These are phyloP conservation scores for Pantala flavescens DNA, from an alignment of 1,140 invertebrate genomes.

Conservation along the genomic window DNA sequence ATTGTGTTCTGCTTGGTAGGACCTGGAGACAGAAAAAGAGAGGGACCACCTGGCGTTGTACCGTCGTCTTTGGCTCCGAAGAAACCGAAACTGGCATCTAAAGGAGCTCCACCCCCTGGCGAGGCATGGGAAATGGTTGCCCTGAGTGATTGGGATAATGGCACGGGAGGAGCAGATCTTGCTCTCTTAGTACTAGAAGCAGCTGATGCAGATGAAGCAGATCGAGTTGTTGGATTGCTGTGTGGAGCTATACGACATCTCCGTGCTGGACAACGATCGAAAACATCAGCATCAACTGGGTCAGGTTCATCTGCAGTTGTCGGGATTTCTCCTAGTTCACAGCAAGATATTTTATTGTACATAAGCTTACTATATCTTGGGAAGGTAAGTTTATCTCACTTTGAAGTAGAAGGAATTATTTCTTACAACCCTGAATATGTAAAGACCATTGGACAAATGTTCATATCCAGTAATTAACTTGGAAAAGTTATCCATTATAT, in stretches of 20 bases:
- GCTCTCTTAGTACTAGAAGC: constrained; percentile 37
- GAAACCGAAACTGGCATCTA: neutral
- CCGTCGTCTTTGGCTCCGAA: constrained; percentile 52
- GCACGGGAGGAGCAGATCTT: neutral
- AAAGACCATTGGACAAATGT: too few relatives aligned
- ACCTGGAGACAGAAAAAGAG: neutral
- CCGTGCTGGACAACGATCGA: constrained; percentile 31
- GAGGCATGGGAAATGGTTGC: constrained; percentile 12
- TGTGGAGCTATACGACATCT: constrained; percentile 54
- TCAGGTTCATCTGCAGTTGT: neutral
- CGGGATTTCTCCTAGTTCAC: constrained; percentile 44
- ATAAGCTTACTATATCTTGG: constrained; percentile 64
- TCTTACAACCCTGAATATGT: too few relatives aligned
- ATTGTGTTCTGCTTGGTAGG: too few relatives aligned
- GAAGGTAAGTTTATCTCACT: neutral
- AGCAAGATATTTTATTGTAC: constrained; percentile 69
- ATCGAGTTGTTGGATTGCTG: constrained; percentile 40
- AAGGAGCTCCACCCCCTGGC: neutral
- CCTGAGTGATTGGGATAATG: neutral
- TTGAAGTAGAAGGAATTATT: neutral
- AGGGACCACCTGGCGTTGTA: constrained; percentile 28
- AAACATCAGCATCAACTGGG: neutral
- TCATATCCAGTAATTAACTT: too few relatives aligned
- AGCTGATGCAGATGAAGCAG: constrained; percentile 47
- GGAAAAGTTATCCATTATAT: too few relatives aligned